These are phyloP conservation scores for Polydrusus cervinus DNA, from an alignment of 2,888 invertebrate species.

Conservation along the genomic window DNA sequence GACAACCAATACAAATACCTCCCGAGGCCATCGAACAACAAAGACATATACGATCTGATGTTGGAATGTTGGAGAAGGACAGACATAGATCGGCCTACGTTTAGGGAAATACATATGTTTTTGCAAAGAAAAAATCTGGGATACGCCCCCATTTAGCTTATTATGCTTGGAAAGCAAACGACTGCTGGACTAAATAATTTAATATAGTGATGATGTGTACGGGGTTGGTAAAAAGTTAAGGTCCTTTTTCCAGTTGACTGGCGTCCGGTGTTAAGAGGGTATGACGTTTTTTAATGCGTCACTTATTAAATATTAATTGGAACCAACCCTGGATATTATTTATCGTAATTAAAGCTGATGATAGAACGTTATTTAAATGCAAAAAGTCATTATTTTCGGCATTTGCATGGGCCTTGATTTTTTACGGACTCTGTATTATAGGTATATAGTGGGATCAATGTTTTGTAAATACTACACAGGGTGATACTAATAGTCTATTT, in stretches of 20 bases:
- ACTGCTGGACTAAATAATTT: slow-evolving; percentile 14
- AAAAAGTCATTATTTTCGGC: too few relatives aligned
- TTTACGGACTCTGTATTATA: slow-evolving; percentile 35
- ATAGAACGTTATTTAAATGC: too few relatives aligned
- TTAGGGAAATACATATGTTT: slow-evolving; percentile 88
- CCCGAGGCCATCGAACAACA: slow-evolving; percentile 81
- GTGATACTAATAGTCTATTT: slow-evolving; percentile 66
- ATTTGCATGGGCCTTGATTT: slow-evolving; percentile 14
- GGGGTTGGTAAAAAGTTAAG: slow-evolving; percentile 1
- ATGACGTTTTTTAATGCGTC: too few relatives aligned
- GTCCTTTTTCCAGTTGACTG: background rate
- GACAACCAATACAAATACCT: slow-evolving; percentile 77
- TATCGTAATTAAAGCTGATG: too few relatives aligned
- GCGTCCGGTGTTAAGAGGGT: too few relatives aligned
- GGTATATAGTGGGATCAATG: slow-evolving; percentile 66
- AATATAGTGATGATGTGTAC: slow-evolving; percentile 2
- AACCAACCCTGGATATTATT: too few relatives aligned
- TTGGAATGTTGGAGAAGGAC: slow-evolving; percentile 89
- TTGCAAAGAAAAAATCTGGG: slow-evolving; percentile 82
- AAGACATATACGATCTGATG: slow-evolving; percentile 90
- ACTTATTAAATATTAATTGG: too few relatives aligned
- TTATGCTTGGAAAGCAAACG: background rate
- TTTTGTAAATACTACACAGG: slow-evolving; percentile 71
- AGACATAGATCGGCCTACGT: slow-evolving; percentile 83
- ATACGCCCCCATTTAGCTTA: slow-evolving; percentile 73